Evolutionary conservation across 2,888 invertebrate species (phyloP), one percentile per base, ranked within the genome.

Genomic region (Dexiosoma caninum): DNA sequence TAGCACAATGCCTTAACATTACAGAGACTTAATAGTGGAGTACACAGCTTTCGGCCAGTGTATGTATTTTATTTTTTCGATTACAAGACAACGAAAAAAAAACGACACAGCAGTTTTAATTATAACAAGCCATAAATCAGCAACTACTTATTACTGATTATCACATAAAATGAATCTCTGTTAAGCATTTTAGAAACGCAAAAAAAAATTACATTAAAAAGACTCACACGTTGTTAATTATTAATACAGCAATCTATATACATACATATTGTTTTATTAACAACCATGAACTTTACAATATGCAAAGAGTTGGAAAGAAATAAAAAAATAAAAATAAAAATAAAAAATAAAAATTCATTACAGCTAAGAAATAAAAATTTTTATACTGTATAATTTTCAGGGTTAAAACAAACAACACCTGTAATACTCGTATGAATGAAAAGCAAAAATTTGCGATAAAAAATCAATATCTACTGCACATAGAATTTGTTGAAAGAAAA

Each of bases 241-340:
- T 64, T 75, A 64, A 70, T 19, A 46, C 32, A 57, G 30, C 32
- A 62, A 49, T 19, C 37, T 46, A 35, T 21, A 23, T 16, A 57
- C 9, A 9, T 27, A 40, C 23, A n/a, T 23, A 35, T 46, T 59
- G 19, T 46, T 57, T 57, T 57, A 27, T 32, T 49, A 67, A 44
- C 40, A 81, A 69, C 81, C 81, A 69, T 81, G 81, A 81, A 81
- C 81, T 81, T 81, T 81, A 74, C 69, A 77, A 51, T 77, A 77
- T 74, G 81, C 77, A 77, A 77, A 81, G 44, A 77, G 67, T 69
- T 59, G 27, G 30, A 35, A 62, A 40, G 46, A 49, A 59, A 62
- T 23, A 62, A 66, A 69, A 64, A 74, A 51, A 59, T 66, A 71
- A 51, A 19, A 46, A 72, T 60, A 46, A 67, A 70, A 35, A 53